Evolutionary conservation across 2,888 invertebrate species (phyloP), one percentile per base, ranked within the genome.

Genomic region (Sympetrum striolatum): DNA sequence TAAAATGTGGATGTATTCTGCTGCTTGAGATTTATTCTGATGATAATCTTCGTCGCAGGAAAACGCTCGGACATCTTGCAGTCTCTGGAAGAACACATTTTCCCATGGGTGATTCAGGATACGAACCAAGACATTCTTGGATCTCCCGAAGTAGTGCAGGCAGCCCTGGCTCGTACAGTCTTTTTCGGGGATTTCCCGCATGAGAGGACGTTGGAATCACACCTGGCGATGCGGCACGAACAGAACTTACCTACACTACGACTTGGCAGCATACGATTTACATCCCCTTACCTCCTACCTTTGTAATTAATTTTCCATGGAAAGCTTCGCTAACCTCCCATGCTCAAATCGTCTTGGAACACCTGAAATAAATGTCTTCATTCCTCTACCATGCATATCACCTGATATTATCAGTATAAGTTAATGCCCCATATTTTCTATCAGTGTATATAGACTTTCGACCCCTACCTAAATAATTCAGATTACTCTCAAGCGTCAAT

Each of bases 181-280:
- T 90, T 90, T 37, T 90, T 90, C 37, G 22, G 35, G 4, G 82
- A 90, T 14, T 82, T 82, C 44, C 90, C 90, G 8, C 90, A 90
- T 31, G 58, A 90, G 18, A 81, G 90, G 22, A 82, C 79, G 8
- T 35, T 90, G 81, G 60, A 64, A 4, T 25, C 81, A 3, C 60
- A 90, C 73, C 48, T 90, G 6, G 25, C 81, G 22, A 39, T 81
- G 53, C 73, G 90, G 37, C 31, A 60, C 44, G 64, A 64, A 25
- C 64, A 82, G 39, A 31, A 44, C 12, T 18, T 48, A n/a, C 90
- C 90, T 15, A 44, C 53, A 15, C 60, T 90, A 35, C 58, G 81
- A 3, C 81, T 82, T 44, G 90, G 90, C n/a, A 82, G 82, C 81
- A 90, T 90, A 37, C 58, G 90, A 73, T 81, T 81, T 44, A 39